phyloP scores from a whole-genome alignment of 2,113 vertebrate species.

The Physeter macrocephalus region DNA sequence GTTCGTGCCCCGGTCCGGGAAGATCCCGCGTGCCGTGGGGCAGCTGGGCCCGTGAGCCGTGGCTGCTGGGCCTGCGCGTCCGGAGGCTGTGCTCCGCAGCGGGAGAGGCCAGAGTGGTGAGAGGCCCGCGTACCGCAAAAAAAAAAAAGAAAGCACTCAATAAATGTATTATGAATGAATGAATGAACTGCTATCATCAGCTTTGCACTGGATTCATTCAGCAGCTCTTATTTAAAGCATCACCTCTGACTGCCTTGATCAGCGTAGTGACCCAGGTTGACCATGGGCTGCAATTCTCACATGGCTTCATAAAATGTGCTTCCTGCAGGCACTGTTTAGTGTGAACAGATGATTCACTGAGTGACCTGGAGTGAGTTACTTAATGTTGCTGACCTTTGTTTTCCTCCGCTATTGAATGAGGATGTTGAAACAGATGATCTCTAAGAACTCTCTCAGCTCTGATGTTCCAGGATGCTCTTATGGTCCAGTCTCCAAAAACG shows the following conservation, averaged over 20 bases:
- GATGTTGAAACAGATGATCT: not conserved
- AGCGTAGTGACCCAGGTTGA: not conserved
- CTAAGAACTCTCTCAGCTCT: not conserved
- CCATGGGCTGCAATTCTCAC: accelerated
- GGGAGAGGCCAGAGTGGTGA: too few relatives aligned
- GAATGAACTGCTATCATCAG: not conserved
- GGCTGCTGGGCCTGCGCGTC: too few relatives aligned
- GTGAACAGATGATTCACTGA: not conserved
- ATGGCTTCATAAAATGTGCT: not conserved
- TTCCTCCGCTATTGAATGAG: not conserved
- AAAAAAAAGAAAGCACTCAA: not conserved
- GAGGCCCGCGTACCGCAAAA: too few relatives aligned
- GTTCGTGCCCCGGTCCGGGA: too few relatives aligned
- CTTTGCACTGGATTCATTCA: not conserved
- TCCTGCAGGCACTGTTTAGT: not conserved
- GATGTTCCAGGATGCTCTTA: not conserved
- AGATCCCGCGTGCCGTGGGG: too few relatives aligned
- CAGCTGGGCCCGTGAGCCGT: too few relatives aligned
- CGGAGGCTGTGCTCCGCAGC: too few relatives aligned
- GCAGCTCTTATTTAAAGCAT: not conserved
- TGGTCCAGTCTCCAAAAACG: not conserved
- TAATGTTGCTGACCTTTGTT: not conserved
- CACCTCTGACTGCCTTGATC: not conserved
- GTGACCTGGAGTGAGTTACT: not conserved
- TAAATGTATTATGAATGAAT: not conserved